phyloP scores from a whole-genome alignment of 2,797 vertebrate genomes.

The Manis crassicaudata region DNA sequence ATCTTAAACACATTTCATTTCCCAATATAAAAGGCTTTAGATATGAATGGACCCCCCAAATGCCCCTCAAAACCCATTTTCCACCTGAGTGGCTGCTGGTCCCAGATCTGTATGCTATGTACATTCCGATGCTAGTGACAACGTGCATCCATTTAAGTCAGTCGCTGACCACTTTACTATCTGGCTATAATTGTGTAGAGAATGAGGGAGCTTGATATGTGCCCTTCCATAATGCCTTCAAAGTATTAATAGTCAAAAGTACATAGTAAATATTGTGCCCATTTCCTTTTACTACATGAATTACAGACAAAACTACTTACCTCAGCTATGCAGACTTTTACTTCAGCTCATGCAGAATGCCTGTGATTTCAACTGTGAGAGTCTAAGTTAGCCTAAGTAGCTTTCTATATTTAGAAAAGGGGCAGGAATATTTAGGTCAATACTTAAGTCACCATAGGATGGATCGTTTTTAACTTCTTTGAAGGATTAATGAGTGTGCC shows the following conservation, averaged over 20 bases:
- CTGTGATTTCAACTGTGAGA: background rate
- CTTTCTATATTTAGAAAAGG: constrained; percentile 54
- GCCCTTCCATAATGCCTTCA: background rate
- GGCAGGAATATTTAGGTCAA: background rate
- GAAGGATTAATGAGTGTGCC: background rate
- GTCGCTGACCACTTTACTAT: background rate
- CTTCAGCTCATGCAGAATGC: background rate
- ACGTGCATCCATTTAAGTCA: background rate
- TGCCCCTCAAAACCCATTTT: background rate
- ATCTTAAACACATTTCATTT: constrained; percentile 32
- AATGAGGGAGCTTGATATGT: background rate
- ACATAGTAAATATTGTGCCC: background rate
- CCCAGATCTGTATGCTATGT: background rate
- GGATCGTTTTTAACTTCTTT: constrained; percentile 24
- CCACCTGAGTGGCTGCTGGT: background rate
- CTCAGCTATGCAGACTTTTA: background rate
- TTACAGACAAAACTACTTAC: background rate
- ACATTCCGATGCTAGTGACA: background rate
- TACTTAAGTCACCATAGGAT: background rate
- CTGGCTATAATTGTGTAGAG: background rate
- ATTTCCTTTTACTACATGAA: background rate
- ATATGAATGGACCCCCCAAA: background rate
- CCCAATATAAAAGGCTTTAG: constrained; percentile 14
- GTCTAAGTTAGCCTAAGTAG: background rate
- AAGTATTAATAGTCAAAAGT: background rate